These are phyloP conservation scores for Euplagia quadripunctaria DNA, from an alignment of 2,888 invertebrate genomes.

Conservation along the genomic window DNA sequence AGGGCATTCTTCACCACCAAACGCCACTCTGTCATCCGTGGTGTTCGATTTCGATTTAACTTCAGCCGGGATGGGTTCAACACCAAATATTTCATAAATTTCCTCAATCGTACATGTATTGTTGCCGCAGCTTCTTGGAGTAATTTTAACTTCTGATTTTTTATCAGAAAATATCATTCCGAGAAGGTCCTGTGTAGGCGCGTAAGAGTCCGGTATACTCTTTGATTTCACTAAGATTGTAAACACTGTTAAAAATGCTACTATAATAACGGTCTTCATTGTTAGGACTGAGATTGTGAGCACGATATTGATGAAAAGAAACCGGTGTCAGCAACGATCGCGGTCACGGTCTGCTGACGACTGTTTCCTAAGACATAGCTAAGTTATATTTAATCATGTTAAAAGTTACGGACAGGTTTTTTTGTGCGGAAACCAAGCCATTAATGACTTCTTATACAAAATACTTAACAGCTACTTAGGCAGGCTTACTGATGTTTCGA, in stretches of 20 bases:
- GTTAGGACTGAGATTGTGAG: not conserved
- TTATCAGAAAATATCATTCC: not conserved
- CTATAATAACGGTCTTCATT: not conserved
- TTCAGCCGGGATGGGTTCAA: not conserved
- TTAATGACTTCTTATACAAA: not conserved
- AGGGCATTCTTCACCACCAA: conserved; percentile 2
- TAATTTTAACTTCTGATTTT: not conserved
- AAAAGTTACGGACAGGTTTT: not conserved
- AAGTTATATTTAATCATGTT: not conserved
- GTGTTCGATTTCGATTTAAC: not conserved
- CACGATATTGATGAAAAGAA: not conserved
- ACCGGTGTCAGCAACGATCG: not conserved
- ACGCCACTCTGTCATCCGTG: conserved; percentile 1
- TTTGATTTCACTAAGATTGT: not conserved
- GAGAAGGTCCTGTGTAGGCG: not conserved
- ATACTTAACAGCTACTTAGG: not conserved
- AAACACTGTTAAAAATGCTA: not conserved
- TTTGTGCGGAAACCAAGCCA: not conserved
- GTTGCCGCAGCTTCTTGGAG: not conserved
- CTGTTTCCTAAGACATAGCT: not conserved
- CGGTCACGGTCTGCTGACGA: not conserved
- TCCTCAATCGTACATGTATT: conserved; percentile 4
- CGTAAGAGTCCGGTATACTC: not conserved
- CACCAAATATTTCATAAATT: not conserved
- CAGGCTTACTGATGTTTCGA: not conserved